Conservation (phyloP, 2,797 vertebrate genomes). For the Tiaroga cobitis region DNA sequence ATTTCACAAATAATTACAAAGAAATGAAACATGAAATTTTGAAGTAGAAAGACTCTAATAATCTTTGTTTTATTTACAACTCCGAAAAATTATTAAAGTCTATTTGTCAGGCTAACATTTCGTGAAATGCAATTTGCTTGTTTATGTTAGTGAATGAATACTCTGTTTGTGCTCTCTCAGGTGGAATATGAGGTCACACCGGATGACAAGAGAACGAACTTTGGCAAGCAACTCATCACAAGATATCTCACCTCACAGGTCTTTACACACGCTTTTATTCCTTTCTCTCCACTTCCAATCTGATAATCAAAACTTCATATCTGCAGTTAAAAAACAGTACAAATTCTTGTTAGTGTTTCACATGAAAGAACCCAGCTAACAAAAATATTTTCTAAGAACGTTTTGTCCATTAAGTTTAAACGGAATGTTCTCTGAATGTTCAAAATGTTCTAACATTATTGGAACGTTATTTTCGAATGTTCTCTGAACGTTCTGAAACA, state of each 20-base stretch:
- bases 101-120: neutral
- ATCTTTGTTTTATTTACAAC: neutral
- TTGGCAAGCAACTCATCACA: constrained; percentile 74
- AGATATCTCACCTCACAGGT: constrained; percentile 78
- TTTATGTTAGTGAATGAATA: constrained; percentile 6
- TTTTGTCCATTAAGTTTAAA: too few relatives aligned
- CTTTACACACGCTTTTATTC: neutral
- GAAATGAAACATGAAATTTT: neutral
- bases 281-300: neutral
- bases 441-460: neutral
- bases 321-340: neutral
- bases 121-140: neutral
- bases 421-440: neutral
- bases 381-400: neutral
- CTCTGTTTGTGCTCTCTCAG: constrained; percentile 62
- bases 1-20: neutral
- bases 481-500: neutral
- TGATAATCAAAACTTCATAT: neutral
- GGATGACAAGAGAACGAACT: constrained; percentile 74
- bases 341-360: neutral
- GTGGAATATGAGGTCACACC: constrained; percentile 76
- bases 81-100: neutral
- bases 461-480: neutral
- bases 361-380: neutral
- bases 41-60: neutral